Evolutionary conservation across 2,888 invertebrate genomes (phyloP).

Genomic region (Drosophila infuscata): DNA sequence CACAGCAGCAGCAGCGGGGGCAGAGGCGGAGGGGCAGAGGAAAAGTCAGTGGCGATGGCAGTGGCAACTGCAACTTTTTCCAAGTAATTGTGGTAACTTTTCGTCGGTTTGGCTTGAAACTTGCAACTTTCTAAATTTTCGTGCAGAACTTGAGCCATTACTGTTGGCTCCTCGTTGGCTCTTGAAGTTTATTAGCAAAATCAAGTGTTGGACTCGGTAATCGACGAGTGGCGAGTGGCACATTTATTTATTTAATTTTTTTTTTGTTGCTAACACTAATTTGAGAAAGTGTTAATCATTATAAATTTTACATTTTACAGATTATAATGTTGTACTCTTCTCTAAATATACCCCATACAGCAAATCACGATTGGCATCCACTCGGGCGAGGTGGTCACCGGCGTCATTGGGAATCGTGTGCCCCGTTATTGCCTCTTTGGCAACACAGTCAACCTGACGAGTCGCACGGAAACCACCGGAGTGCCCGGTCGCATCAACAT

Average conservation of each 20-base stretch:
- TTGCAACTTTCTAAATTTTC: conserved; percentile 49
- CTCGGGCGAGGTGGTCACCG: conserved; percentile 97
- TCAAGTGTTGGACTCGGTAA: conserved; percentile 61
- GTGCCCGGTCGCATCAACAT: conserved; percentile 95
- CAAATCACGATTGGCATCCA: conserved; percentile 97
- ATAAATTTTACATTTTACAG: neutral
- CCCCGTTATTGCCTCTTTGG: conserved; percentile 97
- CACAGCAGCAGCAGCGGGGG: conserved; percentile 22
- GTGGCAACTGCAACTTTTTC: conserved; percentile 65
- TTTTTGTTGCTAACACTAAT: conserved; percentile 11
- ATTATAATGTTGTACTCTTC: conserved; percentile 7
- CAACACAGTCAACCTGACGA: conserved; percentile 97
- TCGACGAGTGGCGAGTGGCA: conserved; percentile 26
- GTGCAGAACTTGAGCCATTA: conserved; percentile 39
- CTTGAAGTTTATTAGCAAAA: conserved; percentile 70
- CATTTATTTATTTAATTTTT: conserved; percentile 1
- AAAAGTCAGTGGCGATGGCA: conserved; percentile 16
- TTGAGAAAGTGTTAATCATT: conserved; percentile 13
- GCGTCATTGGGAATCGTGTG: conserved; percentile 97
- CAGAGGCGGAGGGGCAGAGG: neutral
- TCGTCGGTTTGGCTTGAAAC: conserved; percentile 41
- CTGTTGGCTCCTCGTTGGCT: conserved; percentile 25
- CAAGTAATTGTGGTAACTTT: conserved; percentile 80
- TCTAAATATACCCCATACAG: conserved; percentile 85
- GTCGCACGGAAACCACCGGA: conserved; percentile 96